These are phyloP conservation scores for Diarsia rubi DNA, from an alignment of 2,888 invertebrate genomes.

Conservation along the genomic window DNA sequence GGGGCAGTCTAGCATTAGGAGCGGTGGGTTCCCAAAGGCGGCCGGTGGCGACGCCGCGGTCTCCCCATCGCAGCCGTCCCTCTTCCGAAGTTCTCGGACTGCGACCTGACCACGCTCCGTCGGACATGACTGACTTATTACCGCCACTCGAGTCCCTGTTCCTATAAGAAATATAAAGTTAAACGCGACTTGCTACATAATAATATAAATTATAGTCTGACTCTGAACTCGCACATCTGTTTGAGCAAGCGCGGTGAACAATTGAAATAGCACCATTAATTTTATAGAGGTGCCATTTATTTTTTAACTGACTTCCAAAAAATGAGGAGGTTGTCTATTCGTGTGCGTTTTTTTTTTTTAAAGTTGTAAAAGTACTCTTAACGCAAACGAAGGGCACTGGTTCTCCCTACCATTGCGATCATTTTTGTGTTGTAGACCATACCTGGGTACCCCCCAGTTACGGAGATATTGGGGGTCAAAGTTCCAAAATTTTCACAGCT, in stretches of 20 bases:
- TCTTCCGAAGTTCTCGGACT: constrained; percentile 87
- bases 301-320: too few relatives aligned
- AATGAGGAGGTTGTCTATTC: too few relatives aligned
- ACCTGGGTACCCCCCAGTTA: too few relatives aligned
- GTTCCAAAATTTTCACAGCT: too few relatives aligned
- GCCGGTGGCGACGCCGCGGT: constrained; percentile 92
- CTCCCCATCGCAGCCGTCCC: constrained; percentile 94
- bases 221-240: not conserved
- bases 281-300: too few relatives aligned
- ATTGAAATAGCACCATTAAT: not conserved
- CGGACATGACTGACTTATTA: constrained; percentile 72
- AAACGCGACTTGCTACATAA: not conserved
- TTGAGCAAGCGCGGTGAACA: not conserved
- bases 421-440: too few relatives aligned
- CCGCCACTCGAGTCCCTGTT: constrained; percentile 77
- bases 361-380: too few relatives aligned
- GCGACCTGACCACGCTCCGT: constrained; percentile 83
- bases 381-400: too few relatives aligned
- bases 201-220: not conserved
- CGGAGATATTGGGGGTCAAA: too few relatives aligned
- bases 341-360: too few relatives aligned
- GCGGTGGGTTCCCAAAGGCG: constrained; percentile 92
- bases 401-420: too few relatives aligned
- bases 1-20: constrained; percentile 87
- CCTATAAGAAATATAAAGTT: constrained; percentile 22